Base-by-base conservation (phyloP, 2,888 invertebrate species). In the Limnephilus lunatus region DNA sequence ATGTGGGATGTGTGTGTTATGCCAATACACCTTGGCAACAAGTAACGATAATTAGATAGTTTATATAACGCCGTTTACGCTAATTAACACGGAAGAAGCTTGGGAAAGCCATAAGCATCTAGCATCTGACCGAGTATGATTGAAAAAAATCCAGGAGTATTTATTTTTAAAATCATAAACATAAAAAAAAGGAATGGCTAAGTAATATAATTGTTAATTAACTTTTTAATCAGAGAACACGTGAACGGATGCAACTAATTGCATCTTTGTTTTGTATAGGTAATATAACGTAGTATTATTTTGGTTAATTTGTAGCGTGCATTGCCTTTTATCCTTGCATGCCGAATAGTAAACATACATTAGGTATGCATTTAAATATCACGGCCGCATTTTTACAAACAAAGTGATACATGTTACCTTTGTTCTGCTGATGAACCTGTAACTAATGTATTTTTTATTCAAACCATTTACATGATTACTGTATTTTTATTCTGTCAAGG, bases 191-290 rank as follows among this genome's bases (percentile, higher is more conserved):
- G 44, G 25, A 68, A 9, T 68, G 68, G 4, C 9, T 68, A 25
- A 2, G 1, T 68, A 2, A 68, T 68, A n/a, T n/a, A 7, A 68
- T 68, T 68, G 25, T 9, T 25, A 68, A 68, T 68, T n/a, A 25
- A 1, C 2, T 68, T 68, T 68, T 68, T 25, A 68, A 68, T 2
- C 68, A 68, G 25, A 2, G 25, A 68, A 68, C 68, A 25, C n/a
- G n/a, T 68, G 25, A 83, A 83, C 83, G 83, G 83, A 83, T 83
- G 32, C 35, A 83, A 32, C 83, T 83, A 83, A 83, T 83, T 83
- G 83, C 25, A 83, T 35, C 7, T 32, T 83, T 83, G 35, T 35
- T 25, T 32, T 32, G 25, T 25, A n/a, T n/a, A n/a, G n/a, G 31
- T 32, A 83, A 44, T 48, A 14, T 48, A 25, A 53, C 3, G 53